Evolutionary conservation across 2,113 vertebrate species (phyloP).

Genomic region (Notarius lentiginosus): DNA sequence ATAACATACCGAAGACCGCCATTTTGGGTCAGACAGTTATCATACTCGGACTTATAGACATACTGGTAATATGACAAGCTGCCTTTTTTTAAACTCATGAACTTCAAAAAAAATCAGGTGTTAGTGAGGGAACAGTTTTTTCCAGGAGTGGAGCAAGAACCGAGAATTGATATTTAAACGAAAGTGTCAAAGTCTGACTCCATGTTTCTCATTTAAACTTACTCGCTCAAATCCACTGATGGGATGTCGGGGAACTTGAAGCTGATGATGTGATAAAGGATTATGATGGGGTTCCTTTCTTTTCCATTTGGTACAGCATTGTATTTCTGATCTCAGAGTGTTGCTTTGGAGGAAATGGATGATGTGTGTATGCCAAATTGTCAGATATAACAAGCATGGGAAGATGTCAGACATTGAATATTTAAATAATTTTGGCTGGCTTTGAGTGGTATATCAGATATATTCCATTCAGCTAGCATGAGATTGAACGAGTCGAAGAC

Average conservation of each 20-base stretch:
- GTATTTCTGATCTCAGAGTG: not conserved
- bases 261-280: not conserved
- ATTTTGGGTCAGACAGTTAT: not conserved
- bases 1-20: not conserved
- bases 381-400: not conserved
- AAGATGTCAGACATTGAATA: too few relatives aligned
- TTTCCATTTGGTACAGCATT: not conserved
- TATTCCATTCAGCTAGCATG: too few relatives aligned
- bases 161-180: not conserved
- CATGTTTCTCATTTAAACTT: not conserved
- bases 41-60: not conserved
- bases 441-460: too few relatives aligned
- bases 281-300: not conserved
- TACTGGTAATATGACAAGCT: conserved; percentile 8
- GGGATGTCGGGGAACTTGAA: not conserved
- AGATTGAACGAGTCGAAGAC: too few relatives aligned
- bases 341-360: not conserved
- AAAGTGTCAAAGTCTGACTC: not conserved
- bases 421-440: too few relatives aligned
- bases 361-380: not conserved
- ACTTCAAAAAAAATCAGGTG: not conserved
- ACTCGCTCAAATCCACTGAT: not conserved
- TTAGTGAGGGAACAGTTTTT: not conserved
- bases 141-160: not conserved
- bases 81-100: not conserved